Percentiles rank a stretch among this genome's conserved stretches.
phyloP scores from a whole-genome alignment of 1,140 invertebrate genomes.

The Ditylenchus dipsaci region DNA sequence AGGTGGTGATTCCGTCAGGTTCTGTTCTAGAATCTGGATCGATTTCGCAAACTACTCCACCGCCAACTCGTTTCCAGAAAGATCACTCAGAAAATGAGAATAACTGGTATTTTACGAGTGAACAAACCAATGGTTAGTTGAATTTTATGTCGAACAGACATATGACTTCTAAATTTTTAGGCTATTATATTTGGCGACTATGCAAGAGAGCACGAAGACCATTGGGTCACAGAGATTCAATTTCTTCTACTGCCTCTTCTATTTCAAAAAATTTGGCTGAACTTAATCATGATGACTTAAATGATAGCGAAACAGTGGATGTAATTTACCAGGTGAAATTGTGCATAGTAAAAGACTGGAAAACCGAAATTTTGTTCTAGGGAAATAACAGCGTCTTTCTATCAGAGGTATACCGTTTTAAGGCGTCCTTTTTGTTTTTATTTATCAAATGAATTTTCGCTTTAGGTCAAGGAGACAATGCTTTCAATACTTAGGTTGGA shows the following conservation, averaged over 20 bases:
- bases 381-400: background rate
- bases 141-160: background rate
- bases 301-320: background rate
- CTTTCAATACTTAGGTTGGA: slow-evolving; percentile 8
- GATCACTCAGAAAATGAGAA: background rate
- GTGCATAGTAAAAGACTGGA: background rate
- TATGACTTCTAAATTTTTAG: background rate
- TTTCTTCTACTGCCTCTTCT: background rate
- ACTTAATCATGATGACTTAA: background rate
- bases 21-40: background rate
- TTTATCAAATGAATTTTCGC: too few relatives aligned
- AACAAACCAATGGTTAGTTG: background rate
- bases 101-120: background rate
- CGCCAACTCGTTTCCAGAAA: background rate
- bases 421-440: slow-evolving; percentile 9
- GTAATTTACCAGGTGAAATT: background rate
- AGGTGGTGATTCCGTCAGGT: background rate
- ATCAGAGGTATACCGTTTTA: background rate
- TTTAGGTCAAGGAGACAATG: slow-evolving; percentile 19
- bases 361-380: background rate
- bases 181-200: background rate
- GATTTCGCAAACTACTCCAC: background rate
- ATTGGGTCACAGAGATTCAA: background rate
- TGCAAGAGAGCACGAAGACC: background rate
- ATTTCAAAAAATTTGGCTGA: background rate